Percentiles rank a stretch among this genome's conserved stretches.
phyloP scores from a whole-genome alignment of 2,797 vertebrate genomes.

The Siniperca scherzeri region DNA sequence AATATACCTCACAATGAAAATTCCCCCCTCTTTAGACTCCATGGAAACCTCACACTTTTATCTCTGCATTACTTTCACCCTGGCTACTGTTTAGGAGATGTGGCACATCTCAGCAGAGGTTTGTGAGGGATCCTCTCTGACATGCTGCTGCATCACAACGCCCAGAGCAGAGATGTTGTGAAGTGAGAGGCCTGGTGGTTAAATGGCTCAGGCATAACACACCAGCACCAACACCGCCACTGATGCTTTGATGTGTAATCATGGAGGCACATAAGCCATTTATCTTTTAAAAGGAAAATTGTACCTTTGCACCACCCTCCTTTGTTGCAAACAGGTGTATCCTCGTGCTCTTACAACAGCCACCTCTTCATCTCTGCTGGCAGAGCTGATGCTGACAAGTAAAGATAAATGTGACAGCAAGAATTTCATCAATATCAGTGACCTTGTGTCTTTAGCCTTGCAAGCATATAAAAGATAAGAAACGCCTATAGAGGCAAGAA shows the following conservation, averaged over 20 bases:
- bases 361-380: background rate
- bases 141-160: constrained; percentile 9
- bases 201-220: constrained; percentile 22
- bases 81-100: constrained; percentile 61
- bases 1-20: background rate
- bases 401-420: constrained; percentile 2
- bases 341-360: background rate
- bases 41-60: constrained; percentile 86
- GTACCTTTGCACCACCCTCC: background rate
- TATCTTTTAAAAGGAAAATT: background rate
- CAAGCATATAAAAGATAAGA: background rate
- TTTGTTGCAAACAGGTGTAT: constrained; percentile 16
- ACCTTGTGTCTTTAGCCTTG: background rate
- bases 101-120: constrained; percentile 31
- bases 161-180: background rate
- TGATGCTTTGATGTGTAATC: background rate
- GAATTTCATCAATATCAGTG: constrained; percentile 8
- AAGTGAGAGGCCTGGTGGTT: constrained; percentile 14
- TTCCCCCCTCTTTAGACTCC: constrained; percentile 57
- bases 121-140: constrained; percentile 23
- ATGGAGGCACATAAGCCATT: background rate
- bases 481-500: background rate
- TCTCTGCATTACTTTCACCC: constrained; percentile 79
- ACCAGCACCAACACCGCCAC: background rate
- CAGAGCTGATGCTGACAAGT: constrained; percentile 7